Evolutionary conservation across 2,113 vertebrate genomes (phyloP).

Genomic region (Sapajus apella): DNA sequence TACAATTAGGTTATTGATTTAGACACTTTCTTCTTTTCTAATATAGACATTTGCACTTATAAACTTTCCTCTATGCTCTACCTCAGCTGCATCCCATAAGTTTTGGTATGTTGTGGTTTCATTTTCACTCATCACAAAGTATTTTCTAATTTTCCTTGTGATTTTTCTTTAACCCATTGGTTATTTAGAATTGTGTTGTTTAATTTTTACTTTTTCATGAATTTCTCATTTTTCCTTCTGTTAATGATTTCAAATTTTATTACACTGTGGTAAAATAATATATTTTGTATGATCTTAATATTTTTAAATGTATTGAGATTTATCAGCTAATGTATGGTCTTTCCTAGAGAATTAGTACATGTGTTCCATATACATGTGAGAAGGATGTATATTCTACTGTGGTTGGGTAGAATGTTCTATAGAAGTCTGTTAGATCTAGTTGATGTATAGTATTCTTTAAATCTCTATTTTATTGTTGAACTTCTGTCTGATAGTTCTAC

Average conservation of each 20-base stretch:
- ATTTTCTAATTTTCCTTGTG: not conserved
- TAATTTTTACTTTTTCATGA: not conserved
- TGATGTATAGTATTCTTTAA: not conserved
- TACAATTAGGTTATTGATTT: not conserved
- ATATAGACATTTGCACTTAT: not conserved
- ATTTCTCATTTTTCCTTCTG: not conserved
- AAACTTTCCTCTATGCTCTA: not conserved
- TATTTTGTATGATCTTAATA: not conserved
- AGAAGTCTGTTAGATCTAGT: not conserved
- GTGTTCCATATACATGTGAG: not conserved
- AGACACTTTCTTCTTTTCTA: not conserved
- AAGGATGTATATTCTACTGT: not conserved
- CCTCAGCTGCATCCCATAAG: not conserved
- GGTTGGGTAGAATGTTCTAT: not conserved
- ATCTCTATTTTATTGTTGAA: not conserved
- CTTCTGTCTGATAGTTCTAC: not conserved
- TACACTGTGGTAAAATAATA: not conserved
- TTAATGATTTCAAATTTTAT: not conserved
- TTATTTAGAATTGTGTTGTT: not conserved
- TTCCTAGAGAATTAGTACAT: not conserved
- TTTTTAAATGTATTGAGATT: not conserved
- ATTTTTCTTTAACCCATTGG: not conserved
- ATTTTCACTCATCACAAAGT: not conserved
- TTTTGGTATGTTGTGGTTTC: not conserved
- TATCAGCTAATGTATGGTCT: not conserved